Base-by-base conservation (phyloP, 2,888 invertebrate genomes). In the Spodoptera littoralis region DNA sequence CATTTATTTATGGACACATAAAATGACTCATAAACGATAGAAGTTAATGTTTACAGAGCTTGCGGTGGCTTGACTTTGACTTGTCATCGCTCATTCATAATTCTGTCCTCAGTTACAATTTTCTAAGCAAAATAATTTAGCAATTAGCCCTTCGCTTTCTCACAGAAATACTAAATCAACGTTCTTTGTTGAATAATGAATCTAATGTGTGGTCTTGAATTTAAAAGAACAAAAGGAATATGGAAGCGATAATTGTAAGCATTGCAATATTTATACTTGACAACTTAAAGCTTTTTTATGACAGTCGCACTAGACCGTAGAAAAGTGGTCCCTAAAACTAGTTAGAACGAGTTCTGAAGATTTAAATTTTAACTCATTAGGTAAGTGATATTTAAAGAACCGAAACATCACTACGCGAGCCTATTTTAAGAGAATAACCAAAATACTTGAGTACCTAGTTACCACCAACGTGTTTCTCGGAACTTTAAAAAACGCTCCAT, bases 51-150 rank as follows among this genome's bases (percentile, higher is more conserved):
- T 60, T 55, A 57, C 72, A 46, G 70, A 60, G 54, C 51, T 42
- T 41, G 47, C 49, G 24, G 36, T 48, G 44, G 47, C 60, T 36
- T 36, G 36, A 36, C 36, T 65, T 47, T 49, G 50, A 58, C 46
- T 49, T 62, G 73, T 68, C 77, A 70, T 56, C 59, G 11, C 9
- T 53, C 60, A 65, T 68, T 79, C 65, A 65, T 79, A 70, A 63
- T 56, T 70, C 73, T 53, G 50, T 77, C 63, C 4, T 22, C 65
- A 53, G 18, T n/a, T 41, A 24, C 18, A 9, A 63, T 55, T 64
- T 50, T 45, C 2, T 41, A 60, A n/a, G 47, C 22, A 13, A 60
- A 73, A 55, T 70, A 56, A 53, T 64, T 62, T 47, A 30, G 13
- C 55, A 56, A 66, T 70, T 65, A 62, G 62, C 60, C 43, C 45